Evolutionary conservation across 2,113 vertebrate genomes (phyloP).

Genomic region (Corvus moneduloides): DNA sequence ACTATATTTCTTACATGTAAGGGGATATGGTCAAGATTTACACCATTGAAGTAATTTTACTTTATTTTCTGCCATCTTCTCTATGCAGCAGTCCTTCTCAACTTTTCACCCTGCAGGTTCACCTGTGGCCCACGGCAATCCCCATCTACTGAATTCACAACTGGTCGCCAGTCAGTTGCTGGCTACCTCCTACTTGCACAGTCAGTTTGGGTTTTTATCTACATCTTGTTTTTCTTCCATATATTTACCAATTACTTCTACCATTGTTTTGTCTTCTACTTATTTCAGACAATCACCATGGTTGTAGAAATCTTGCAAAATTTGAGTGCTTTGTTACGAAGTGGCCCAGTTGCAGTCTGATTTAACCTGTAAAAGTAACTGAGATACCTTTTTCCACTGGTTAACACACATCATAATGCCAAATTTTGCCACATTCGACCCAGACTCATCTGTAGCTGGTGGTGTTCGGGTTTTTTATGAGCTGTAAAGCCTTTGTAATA

Average conservation of each 20-base stretch:
- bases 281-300: background rate
- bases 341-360: background rate
- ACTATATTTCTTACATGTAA: background rate
- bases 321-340: background rate
- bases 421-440: background rate
- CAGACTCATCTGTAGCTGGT: background rate
- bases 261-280: background rate
- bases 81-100: background rate
- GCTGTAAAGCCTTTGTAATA: background rate
- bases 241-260: background rate
- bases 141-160: background rate
- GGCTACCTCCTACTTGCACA: background rate
- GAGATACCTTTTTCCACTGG: background rate
- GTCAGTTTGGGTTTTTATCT: background rate
- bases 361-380: background rate
- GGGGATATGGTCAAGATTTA: background rate
- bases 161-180: background rate
- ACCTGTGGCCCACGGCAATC: background rate
- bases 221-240: background rate
- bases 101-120: background rate
- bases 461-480: background rate
- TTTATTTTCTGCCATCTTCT: background rate
- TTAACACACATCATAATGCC: background rate
- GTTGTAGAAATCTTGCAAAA: background rate
- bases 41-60: background rate